phyloP scores from a whole-genome alignment of 2,113 vertebrate genomes.

The Carassius gibelio region DNA sequence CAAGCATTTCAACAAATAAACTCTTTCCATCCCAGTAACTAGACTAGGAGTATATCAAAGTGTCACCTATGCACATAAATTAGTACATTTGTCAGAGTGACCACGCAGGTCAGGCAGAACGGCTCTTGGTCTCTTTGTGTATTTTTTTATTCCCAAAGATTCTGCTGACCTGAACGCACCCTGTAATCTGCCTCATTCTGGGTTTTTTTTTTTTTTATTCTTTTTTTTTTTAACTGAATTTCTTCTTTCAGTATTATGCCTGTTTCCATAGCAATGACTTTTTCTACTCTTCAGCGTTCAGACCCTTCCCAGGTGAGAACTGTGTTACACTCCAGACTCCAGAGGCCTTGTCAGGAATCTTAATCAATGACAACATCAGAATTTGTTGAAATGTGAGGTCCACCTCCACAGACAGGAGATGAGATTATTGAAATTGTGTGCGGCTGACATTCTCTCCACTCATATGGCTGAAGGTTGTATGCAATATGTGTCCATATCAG shows the following conservation, averaged over 20 bases:
- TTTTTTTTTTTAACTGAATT: neutral
- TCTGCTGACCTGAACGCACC: conserved; percentile 23
- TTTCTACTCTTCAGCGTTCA: conserved; percentile 66
- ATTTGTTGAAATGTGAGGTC: conserved; percentile 33
- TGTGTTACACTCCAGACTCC: conserved; percentile 63
- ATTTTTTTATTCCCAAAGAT: conserved; percentile 21
- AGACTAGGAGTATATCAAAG: neutral
- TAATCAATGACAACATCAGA: conserved; percentile 46
- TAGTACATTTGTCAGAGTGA: neutral
- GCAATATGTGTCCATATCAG: neutral
- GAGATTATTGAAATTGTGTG: conserved; percentile 27
- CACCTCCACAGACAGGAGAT: neutral
- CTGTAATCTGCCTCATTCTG: conserved; percentile 17
- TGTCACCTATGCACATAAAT: neutral
- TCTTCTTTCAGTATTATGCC: conserved; percentile 68
- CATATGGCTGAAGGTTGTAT: neutral
- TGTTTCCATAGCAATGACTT: conserved; percentile 80
- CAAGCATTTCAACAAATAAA: neutral
- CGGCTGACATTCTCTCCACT: neutral
- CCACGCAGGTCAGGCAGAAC: too few relatives aligned
- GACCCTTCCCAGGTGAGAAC: conserved; percentile 70
- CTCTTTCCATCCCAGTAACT: neutral
- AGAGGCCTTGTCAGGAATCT: conserved; percentile 61
- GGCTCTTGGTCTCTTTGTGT: neutral
- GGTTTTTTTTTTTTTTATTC: too few relatives aligned